A percentile compares a stretch with the other conserved stretches of the same genome.
These are phyloP conservation scores for Malaclemys terrapin DNA, from an alignment of 2,113 vertebrate species.

Conservation along the genomic window DNA sequence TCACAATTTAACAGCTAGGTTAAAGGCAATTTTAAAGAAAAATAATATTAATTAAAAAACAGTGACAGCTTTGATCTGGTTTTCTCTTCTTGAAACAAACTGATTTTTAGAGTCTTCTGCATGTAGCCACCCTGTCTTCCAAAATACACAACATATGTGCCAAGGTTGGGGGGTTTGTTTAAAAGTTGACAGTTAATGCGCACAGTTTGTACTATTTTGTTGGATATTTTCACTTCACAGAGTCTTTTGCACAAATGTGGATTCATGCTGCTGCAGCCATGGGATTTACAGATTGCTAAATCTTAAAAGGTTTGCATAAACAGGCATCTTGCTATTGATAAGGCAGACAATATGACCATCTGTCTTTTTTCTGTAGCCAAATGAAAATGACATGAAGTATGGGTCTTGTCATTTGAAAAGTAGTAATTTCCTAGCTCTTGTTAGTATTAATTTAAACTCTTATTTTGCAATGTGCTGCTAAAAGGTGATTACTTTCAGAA, in stretches of 20 bases:
- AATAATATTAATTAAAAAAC: conserved; percentile 58
- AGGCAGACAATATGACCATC: conserved; percentile 38
- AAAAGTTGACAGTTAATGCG: conserved; percentile 37
- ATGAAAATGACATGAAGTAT: not conserved
- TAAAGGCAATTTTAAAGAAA: conserved; percentile 73
- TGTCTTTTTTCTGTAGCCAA: conserved; percentile 57
- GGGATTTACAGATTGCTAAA: conserved; percentile 39
- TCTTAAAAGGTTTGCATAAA: conserved; percentile 36
- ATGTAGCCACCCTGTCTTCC: not conserved
- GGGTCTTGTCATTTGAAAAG: not conserved
- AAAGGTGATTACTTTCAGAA: not conserved
- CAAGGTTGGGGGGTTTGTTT: conserved; percentile 7
- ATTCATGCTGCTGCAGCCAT: conserved; percentile 16
- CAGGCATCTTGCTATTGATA: conserved; percentile 31
- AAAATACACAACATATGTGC: conserved; percentile 34
- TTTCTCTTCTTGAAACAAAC: not conserved
- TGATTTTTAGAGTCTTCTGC: not conserved
- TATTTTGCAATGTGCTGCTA: not conserved
- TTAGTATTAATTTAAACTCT: not conserved
- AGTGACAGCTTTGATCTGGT: not conserved
- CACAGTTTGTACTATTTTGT: conserved; percentile 52
- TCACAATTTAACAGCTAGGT: conserved; percentile 63
- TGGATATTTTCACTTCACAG: not conserved
- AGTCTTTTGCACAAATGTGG: conserved; percentile 3
- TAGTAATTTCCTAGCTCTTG: not conserved